A percentile compares a stretch with the other conserved stretches of the same genome.
Evolutionary conservation across 2,888 invertebrate genomes (phyloP).

Genomic region (Drosophila nigricruria): DNA sequence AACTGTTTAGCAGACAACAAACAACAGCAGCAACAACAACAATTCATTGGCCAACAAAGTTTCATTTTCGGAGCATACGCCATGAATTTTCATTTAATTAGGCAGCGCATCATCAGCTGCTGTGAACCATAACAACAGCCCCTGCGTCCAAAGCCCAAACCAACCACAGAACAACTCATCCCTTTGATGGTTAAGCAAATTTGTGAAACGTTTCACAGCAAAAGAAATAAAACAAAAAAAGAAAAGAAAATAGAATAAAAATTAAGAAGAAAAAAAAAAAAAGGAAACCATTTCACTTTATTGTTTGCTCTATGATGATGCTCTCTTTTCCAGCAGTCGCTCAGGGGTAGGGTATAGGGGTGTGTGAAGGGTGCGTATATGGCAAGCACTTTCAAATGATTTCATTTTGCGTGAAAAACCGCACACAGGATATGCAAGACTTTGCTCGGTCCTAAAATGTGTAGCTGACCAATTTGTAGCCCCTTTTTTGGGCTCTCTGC

Average conservation of each 20-base stretch:
- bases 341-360: neutral
- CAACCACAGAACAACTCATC: slow-evolving; percentile 45
- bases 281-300: slow-evolving; percentile 62
- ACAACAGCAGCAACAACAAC: slow-evolving; percentile 35
- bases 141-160: neutral
- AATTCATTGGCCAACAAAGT: slow-evolving; percentile 57
- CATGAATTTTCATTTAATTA: slow-evolving; percentile 80
- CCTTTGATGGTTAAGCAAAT: slow-evolving; percentile 71
- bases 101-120: slow-evolving; percentile 63
- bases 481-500: slow-evolving; percentile 33
- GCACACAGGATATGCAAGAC: slow-evolving; percentile 50
- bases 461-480: slow-evolving; percentile 69
- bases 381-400: slow-evolving; percentile 73
- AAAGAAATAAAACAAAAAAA: slow-evolving; percentile 15
- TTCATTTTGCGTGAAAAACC: slow-evolving; percentile 71
- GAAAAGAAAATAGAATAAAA: slow-evolving; percentile 19
- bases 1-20: slow-evolving; percentile 50
- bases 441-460: slow-evolving; percentile 26
- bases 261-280: slow-evolving; percentile 23
- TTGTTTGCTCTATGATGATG: slow-evolving; percentile 68
- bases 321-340: slow-evolving; percentile 19
- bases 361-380: slow-evolving; percentile 2
- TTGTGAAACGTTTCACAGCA: slow-evolving; percentile 47
- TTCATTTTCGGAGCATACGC: slow-evolving; percentile 64
- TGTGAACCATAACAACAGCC: slow-evolving; percentile 12